A percentile compares a stretch with the other conserved stretches of the same genome.
These are phyloP conservation scores for Itoplectis maculator DNA, from an alignment of 2,888 invertebrate genomes.

Conservation along the genomic window DNA sequence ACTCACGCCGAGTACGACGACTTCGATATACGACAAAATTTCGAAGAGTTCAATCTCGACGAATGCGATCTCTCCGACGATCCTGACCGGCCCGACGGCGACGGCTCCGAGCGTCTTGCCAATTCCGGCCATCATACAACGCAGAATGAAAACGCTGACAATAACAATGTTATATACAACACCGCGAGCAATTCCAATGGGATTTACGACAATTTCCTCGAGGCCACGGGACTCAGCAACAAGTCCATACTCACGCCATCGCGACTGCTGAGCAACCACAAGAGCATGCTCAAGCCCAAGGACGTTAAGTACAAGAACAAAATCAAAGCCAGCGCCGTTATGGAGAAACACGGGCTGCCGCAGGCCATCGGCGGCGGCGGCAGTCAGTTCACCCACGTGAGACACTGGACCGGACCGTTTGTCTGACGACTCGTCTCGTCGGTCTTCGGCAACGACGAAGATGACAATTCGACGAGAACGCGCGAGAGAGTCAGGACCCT, in stretches of 20 bases:
- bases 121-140: conserved; percentile 80
- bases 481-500: conserved; percentile 2
- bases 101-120: conserved; percentile 81
- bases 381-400: conserved; percentile 78
- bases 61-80: conserved; percentile 87
- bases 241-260: conserved; percentile 90
- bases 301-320: conserved; percentile 91
- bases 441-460: conserved; percentile 61
- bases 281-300: conserved; percentile 91
- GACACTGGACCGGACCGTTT: conserved; percentile 85
- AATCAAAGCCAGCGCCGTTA: conserved; percentile 87
- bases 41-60: conserved; percentile 92
- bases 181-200: conserved; percentile 82
- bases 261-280: conserved; percentile 90
- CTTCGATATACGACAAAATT: conserved; percentile 90
- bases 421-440: conserved; percentile 79
- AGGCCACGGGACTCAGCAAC: conserved; percentile 92
- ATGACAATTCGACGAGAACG: conserved; percentile 30
- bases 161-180: conserved; percentile 77
- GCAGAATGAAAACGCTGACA: conserved; percentile 84
- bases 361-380: conserved; percentile 72
- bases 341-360: conserved; percentile 84
- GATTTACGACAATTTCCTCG: conserved; percentile 91
- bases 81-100: conserved; percentile 80
- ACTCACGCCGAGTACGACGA: conserved; percentile 81